Evolutionary conservation across 1,140 invertebrate genomes (phyloP).

Genomic region (Marisa cornuarietis): DNA sequence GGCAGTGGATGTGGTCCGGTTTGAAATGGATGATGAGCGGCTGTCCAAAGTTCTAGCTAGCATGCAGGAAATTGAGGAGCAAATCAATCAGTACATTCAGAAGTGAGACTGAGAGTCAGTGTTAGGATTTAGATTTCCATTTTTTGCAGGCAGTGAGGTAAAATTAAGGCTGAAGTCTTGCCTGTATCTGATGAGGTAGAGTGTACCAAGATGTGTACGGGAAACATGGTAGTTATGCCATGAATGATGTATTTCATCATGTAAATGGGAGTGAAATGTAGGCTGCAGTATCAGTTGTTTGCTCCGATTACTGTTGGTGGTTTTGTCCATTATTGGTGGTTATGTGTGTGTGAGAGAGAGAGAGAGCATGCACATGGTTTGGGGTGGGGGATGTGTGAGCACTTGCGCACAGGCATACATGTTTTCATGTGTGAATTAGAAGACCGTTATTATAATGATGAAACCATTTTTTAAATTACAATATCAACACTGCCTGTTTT

Average conservation of each 20-base stretch:
- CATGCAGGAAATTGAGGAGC: constrained; percentile 58
- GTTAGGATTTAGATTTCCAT: background rate
- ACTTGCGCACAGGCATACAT: background rate
- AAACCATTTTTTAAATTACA: too few relatives aligned
- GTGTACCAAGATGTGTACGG: background rate
- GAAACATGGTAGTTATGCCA: background rate
- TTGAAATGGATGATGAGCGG: constrained; percentile 59
- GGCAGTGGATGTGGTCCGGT: constrained; percentile 53
- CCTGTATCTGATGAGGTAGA: background rate
- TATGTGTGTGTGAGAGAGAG: constrained; percentile 14
- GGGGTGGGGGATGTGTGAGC: background rate
- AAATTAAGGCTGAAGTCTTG: background rate
- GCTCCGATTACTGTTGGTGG: background rate
- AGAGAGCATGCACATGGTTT: background rate
- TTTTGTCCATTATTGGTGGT: background rate
- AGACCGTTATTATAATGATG: too few relatives aligned
- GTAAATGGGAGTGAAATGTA: background rate
- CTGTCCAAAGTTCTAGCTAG: constrained; percentile 46
- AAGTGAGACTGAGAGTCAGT: constrained; percentile 25
- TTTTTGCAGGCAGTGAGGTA: too few relatives aligned
- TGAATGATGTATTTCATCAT: background rate
- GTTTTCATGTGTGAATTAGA: too few relatives aligned
- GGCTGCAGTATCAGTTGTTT: background rate
- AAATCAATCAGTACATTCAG: constrained; percentile 53
- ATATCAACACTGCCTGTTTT: too few relatives aligned